phyloP scores from a whole-genome alignment of 2,797 vertebrate species.

The Galago senegalensis region DNA sequence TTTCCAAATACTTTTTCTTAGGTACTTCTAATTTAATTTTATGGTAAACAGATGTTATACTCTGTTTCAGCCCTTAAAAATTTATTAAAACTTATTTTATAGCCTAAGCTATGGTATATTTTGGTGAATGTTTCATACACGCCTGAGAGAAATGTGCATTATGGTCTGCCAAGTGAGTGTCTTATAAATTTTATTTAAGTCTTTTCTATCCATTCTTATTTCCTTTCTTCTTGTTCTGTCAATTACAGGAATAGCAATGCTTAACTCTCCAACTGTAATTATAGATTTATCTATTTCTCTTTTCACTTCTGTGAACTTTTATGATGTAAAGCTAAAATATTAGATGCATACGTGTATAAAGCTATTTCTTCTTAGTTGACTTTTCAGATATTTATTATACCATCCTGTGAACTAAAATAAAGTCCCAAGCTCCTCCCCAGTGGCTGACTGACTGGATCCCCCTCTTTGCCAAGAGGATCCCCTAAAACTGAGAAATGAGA shows the following conservation, averaged over 20 bases:
- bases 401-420: too few species aligned
- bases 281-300: not conserved
- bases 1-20: not conserved
- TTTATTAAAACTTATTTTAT: not conserved
- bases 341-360: not conserved
- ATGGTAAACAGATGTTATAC: not conserved
- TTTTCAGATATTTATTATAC: too few species aligned
- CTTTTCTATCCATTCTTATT: not conserved
- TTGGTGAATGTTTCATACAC: not conserved
- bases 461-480: too few species aligned
- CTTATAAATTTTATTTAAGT: not conserved
- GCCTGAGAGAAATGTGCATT: not conserved
- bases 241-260: not conserved
- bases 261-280: not conserved
- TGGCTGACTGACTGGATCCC: too few species aligned
- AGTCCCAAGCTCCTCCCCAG: too few species aligned
- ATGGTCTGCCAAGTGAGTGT: not conserved
- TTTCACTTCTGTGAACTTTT: not conserved
- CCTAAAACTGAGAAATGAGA: too few species aligned
- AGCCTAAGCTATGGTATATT: not conserved
- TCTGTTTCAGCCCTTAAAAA: not conserved
- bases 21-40: not conserved
- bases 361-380: not conserved
- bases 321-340: not conserved
- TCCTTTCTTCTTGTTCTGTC: not conserved